Evolutionary conservation across 2,888 invertebrate genomes (phyloP).

Genomic region (Aricia artaxerxes): DNA sequence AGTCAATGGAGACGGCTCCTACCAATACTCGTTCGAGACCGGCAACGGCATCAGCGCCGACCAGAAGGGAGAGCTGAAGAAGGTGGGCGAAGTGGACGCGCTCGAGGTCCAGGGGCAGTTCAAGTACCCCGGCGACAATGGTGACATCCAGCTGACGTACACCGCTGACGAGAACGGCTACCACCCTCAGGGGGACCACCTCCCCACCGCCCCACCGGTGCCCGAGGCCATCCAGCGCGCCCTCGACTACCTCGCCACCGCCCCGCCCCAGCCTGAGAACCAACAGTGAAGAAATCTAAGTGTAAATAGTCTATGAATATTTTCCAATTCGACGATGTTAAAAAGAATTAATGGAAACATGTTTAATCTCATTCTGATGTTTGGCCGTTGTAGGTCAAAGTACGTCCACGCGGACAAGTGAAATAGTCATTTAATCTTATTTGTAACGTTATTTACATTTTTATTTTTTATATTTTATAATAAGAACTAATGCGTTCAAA

Average conservation of each 20-base stretch:
- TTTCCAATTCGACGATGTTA: not conserved
- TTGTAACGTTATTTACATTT: not conserved
- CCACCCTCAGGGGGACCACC: slow-evolving; percentile 82
- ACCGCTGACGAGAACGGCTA: slow-evolving; percentile 86
- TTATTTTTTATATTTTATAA: not conserved
- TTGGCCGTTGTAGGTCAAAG: not conserved
- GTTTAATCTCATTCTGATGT: not conserved
- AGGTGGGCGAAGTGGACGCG: slow-evolving; percentile 77
- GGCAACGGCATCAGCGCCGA: slow-evolving; percentile 83
- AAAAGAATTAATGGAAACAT: not conserved
- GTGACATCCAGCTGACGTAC: slow-evolving; percentile 83
- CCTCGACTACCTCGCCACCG: slow-evolving; percentile 83
- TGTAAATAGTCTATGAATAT: not conserved
- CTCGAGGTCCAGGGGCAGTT: slow-evolving; percentile 83
- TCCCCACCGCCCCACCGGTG: slow-evolving; percentile 85
- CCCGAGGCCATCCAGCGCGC: slow-evolving; percentile 85
- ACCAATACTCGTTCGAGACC: slow-evolving; percentile 82
- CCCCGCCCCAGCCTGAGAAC: slow-evolving; percentile 73
- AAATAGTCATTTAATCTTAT: not conserved
- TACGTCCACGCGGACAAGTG: not conserved
- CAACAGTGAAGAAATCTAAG: slow-evolving; percentile 35
- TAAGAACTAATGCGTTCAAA: not conserved
- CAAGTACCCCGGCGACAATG: slow-evolving; percentile 84
- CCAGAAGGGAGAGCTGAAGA: slow-evolving; percentile 81
- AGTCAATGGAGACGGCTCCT: slow-evolving; percentile 82